A percentile compares a stretch with the other conserved stretches of the same genome.
Conservation (phyloP, 2,797 vertebrate genomes). For the Tokudaia tokunoshimensis region DNA sequence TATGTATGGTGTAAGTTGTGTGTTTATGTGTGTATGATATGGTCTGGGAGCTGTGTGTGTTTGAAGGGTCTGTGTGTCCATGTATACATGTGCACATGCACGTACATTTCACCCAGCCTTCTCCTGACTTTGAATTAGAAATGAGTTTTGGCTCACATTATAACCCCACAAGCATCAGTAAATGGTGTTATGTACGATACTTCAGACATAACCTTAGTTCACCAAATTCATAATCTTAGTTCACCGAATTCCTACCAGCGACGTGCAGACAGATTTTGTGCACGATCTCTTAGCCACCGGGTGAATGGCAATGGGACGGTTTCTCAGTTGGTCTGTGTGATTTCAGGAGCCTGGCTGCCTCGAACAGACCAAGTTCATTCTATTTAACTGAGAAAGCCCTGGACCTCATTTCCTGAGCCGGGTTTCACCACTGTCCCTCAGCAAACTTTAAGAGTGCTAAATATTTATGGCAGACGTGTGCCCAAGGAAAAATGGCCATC, state of each 20-base stretch:
- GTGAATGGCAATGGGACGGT: not conserved
- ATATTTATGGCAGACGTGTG: not conserved
- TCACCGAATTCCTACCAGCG: not conserved
- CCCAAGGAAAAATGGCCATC: not conserved
- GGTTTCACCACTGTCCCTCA: too few relatives aligned
- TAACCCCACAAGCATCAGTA: not conserved
- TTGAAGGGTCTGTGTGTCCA: rapidly evolving
- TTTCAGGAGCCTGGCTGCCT: not conserved
- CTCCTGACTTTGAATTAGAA: conserved; percentile 17
- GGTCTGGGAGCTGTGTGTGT: not conserved
- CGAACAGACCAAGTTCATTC: not conserved
- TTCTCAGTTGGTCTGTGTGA: not conserved
- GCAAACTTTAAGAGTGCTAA: not conserved
- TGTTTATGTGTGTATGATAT: not conserved
- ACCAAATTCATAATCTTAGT: not conserved
- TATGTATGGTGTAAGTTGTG: not conserved
- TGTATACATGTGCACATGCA: not conserved
- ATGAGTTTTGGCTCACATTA: conserved; percentile 8
- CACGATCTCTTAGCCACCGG: not conserved
- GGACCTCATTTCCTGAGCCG: not conserved
- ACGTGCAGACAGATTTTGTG: not conserved
- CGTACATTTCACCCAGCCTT: not conserved
- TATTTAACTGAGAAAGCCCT: not conserved
- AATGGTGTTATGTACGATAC: not conserved
- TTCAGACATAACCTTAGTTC: not conserved